A percentile compares a stretch with the other conserved stretches of the same genome.
Conservation (phyloP, 2,888 invertebrate species). For the Drosophila incognita region DNA sequence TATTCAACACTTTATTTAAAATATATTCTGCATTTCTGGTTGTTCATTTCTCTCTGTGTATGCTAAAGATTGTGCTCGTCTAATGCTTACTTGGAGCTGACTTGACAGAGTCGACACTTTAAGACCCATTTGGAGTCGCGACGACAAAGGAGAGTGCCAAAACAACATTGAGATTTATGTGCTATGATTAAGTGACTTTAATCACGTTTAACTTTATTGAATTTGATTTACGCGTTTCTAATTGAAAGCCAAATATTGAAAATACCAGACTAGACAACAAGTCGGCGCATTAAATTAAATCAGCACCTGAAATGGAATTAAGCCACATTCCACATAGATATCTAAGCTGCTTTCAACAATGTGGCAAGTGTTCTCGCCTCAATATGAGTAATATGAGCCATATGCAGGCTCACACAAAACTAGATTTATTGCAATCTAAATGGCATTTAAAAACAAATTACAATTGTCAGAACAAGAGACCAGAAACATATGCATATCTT, state of each 20-base stretch:
- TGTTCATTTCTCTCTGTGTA: slow-evolving; percentile 31
- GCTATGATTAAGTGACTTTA: slow-evolving; percentile 45
- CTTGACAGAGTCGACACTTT: slow-evolving; percentile 47
- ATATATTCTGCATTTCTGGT: not conserved
- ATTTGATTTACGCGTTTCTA: slow-evolving; percentile 43
- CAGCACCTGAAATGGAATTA: slow-evolving; percentile 4
- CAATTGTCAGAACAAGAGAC: slow-evolving; percentile 37
- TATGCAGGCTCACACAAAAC: slow-evolving; percentile 19
- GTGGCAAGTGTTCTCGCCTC: slow-evolving; percentile 19
- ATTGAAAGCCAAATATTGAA: slow-evolving; percentile 30
- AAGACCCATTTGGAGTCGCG: slow-evolving; percentile 40
- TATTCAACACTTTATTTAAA: not conserved
- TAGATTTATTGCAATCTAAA: slow-evolving; percentile 54
- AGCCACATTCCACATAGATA: slow-evolving; percentile 5
- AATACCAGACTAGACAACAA: slow-evolving; percentile 13
- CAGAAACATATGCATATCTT: slow-evolving; percentile 6
- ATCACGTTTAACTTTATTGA: slow-evolving; percentile 31
- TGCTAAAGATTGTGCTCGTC: slow-evolving; percentile 33
- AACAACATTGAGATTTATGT: slow-evolving; percentile 49
- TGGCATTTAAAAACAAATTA: slow-evolving; percentile 54
- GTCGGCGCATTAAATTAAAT: slow-evolving; percentile 24
- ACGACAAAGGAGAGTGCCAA: slow-evolving; percentile 2
- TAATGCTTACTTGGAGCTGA: slow-evolving; percentile 7
- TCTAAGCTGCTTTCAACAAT: slow-evolving; percentile 8
- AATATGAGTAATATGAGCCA: slow-evolving; percentile 1